These are phyloP conservation scores for Microcebus murinus DNA, from an alignment of 2,113 vertebrate genomes.

Conservation along the genomic window DNA sequence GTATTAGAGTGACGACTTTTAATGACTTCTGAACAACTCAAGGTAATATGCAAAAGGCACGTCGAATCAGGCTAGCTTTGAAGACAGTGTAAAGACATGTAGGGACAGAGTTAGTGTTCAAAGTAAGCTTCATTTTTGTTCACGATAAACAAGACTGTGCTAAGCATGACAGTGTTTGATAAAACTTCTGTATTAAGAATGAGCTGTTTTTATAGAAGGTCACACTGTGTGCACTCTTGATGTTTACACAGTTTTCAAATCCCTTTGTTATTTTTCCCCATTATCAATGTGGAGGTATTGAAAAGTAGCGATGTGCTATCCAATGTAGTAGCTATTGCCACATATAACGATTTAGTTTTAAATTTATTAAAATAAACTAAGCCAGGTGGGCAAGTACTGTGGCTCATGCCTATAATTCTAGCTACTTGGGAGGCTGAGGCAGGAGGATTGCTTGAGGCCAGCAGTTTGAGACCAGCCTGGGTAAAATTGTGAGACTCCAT, in stretches of 20 bases:
- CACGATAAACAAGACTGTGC: background rate
- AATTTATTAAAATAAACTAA: constrained; percentile 17
- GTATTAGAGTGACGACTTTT: background rate
- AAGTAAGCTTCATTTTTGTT: background rate
- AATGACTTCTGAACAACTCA: background rate
- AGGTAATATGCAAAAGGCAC: background rate
- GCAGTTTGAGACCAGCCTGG: no score
- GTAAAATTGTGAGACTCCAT: no score
- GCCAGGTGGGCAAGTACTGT: no score
- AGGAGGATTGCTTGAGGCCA: no score
- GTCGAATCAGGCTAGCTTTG: background rate
- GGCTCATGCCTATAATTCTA: no score
- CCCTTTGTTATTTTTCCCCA: background rate
- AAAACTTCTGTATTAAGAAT: background rate
- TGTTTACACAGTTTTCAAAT: background rate
- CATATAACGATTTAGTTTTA: background rate
- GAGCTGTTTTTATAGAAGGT: background rate
- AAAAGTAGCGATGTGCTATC: background rate
- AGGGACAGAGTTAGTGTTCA: background rate
- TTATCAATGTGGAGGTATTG: background rate
- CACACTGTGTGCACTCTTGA: background rate
- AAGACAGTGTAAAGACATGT: background rate
- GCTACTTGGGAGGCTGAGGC: no score
- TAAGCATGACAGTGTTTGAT: background rate
- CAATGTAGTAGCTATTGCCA: background rate